phyloP scores from a whole-genome alignment of 2,113 vertebrate genomes.

The Grammomys surdaster region DNA sequence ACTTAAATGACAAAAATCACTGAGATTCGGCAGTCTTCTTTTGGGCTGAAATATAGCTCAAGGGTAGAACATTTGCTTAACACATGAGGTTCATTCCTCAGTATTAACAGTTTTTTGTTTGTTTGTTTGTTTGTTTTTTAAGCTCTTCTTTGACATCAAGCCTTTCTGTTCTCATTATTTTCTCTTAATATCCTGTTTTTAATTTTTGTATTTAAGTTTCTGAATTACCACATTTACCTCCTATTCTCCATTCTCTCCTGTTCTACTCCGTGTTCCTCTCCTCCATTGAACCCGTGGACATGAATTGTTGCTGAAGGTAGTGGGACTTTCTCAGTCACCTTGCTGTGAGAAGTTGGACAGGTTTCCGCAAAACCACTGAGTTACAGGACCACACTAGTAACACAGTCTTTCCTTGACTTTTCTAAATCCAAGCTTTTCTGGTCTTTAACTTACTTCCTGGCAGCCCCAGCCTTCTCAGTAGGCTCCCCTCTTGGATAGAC shows the following conservation, averaged over 20 bases:
- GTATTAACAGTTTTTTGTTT: neutral
- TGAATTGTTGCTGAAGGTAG: neutral
- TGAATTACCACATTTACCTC: neutral
- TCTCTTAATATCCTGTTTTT: neutral
- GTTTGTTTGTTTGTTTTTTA: too few species aligned
- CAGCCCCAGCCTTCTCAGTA: neutral
- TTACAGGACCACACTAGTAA: neutral
- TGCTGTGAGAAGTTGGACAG: neutral
- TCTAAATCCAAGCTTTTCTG: neutral
- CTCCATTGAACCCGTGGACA: neutral
- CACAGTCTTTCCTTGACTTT: neutral
- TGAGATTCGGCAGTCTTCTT: neutral
- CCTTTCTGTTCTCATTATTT: neutral
- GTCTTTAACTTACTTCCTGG: constrained; percentile 2
- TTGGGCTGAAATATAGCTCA: neutral
- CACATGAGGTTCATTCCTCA: too few species aligned
- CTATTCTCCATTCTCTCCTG: neutral
- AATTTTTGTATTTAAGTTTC: neutral
- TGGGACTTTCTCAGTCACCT: neutral
- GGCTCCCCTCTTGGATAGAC: neutral
- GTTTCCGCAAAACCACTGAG: neutral
- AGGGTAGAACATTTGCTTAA: neutral
- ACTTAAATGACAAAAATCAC: constrained; percentile 27
- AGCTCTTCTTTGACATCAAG: neutral
- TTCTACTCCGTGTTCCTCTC: neutral